Evolutionary conservation across 2,113 vertebrate species (phyloP), one percentile per base, ranked within the genome.

Genomic region (Lampris megalopsis): DNA sequence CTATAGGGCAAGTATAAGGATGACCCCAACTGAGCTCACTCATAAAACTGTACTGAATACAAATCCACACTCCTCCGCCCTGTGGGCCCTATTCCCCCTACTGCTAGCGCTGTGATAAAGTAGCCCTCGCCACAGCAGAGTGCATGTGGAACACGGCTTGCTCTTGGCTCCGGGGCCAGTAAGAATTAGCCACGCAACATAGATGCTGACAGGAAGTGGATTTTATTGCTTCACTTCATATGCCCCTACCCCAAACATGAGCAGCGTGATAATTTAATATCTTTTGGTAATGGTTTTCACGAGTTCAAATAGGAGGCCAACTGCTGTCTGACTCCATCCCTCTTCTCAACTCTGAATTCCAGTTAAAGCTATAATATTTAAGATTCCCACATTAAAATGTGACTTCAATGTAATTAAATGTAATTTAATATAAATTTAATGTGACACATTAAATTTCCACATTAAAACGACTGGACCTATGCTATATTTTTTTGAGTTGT

Each of bases 221-320:
- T 88, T 82, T 45, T 85, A 84, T 68, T 35, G 38, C 77, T 73
- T 87, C 24, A 87, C 80, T 85, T 79, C 48, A 54, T 66, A 78
- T 45, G 48, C 50, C 47, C 65, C 58, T 73, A 47, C 35, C 63
- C 43, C 37, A 78, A 80, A 79, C 65, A 86, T 70, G 63, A 50
- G 79, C 73, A 85, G 62, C 24, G 36, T 47, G 42, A 80, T 41
- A 64, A 74, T 58, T 60, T 80, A 87, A 86, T 73, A 80, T 64
- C 78, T 65, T 63, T 40, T 72, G 60, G 62, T 67, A n/a, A 65
- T 40, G 71, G 61, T 63, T 63, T 65, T 77, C 38, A 64, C 64
- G 65, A 63, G 64, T 77, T 67, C 64, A 71, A 73, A n/a, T 50
- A 7, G 2, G 6, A 71, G 66, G 36, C 5, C 24, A 36, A 38